Base-by-base conservation (phyloP, 2,113 vertebrate species). In the Tachycineta bicolor region DNA sequence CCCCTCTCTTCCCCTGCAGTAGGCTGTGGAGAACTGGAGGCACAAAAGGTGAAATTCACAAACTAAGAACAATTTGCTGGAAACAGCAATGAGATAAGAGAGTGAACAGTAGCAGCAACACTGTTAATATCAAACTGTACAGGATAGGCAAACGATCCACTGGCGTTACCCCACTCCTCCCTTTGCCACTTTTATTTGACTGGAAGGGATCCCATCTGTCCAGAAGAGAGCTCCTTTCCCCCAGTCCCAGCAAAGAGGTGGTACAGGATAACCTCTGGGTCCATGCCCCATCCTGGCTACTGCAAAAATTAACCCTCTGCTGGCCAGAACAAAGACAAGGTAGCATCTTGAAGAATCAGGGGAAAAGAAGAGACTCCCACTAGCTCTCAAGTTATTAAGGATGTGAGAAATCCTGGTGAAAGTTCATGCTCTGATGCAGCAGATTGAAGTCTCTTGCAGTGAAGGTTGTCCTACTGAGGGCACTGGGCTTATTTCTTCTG, bases 121-220 rank as follows among this genome's bases (percentile, higher is more conserved):
- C 19, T 25, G 18, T 29, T 53, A 46, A 47, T 22, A 53, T 15
- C 20, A 47, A 62, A 24, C 17, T 19, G 20, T 15, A 34, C 7
- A n/a, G 15, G 55, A 46, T 0, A 22, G 47, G n/a, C 17, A 62
- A 47, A 31, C 10, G 8, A 60, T 34, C 31, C 29, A 10, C 17
- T 0, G 0, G 11, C 0, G 1, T 53, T 53, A 47, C 20, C 20
- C 4, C 4, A 19, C n/a, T 24, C 24, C 29, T 76, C 21, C 24
- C 46, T 68, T 28, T 41, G 24, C 41, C 55, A 7, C 41, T 39
- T 55, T 53, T 14, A 24, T 28, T 46, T 16, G 10, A n/a, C 28
- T 46, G 24, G 24, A 60, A 89, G 11, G 23, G 24, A 17, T 11
- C 2, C 23, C 5, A 9, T 58, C 52, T 81, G 37, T 16, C 28